These are phyloP conservation scores for Papilio xuthus DNA, from an alignment of 1,140 invertebrate genomes.

Conservation along the genomic window DNA sequence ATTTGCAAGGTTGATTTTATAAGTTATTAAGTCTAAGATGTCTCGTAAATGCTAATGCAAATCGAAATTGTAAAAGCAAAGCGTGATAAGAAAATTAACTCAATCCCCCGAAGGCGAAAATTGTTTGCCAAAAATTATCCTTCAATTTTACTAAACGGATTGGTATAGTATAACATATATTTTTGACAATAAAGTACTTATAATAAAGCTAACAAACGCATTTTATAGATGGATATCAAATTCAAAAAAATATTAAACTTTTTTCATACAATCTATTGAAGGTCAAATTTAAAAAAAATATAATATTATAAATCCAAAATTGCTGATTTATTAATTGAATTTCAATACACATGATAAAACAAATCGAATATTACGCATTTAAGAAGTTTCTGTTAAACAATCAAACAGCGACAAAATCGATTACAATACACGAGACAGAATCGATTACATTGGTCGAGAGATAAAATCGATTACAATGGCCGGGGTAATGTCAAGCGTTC, in stretches of 20 bases:
- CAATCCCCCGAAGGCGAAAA: background rate
- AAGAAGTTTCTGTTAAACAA: slow-evolving; percentile 13
- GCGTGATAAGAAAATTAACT: background rate
- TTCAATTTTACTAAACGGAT: background rate
- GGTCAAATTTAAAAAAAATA: no score
- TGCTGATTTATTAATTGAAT: no score
- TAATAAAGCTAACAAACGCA: no score
- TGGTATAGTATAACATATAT: background rate
- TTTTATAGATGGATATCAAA: no score
- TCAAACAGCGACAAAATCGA: slow-evolving; percentile 43
- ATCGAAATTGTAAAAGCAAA: slow-evolving; percentile 5
- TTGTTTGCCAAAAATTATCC: background rate
- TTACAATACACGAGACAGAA: slow-evolving; percentile 41
- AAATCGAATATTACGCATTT: no score
- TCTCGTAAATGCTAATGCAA: background rate
- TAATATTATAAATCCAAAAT: no score
- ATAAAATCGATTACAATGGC: slow-evolving; percentile 46
- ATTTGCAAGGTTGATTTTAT: no score
- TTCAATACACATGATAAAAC: no score
- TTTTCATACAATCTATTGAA: no score
- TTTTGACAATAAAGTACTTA: no score
- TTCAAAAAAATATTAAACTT: no score
- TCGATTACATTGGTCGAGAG: slow-evolving; percentile 39
- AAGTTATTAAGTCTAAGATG: background rate
- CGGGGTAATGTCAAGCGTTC: slow-evolving; percentile 21